These are phyloP conservation scores for Lycia hirtaria DNA, from an alignment of 2,888 invertebrate genomes.

Conservation along the genomic window DNA sequence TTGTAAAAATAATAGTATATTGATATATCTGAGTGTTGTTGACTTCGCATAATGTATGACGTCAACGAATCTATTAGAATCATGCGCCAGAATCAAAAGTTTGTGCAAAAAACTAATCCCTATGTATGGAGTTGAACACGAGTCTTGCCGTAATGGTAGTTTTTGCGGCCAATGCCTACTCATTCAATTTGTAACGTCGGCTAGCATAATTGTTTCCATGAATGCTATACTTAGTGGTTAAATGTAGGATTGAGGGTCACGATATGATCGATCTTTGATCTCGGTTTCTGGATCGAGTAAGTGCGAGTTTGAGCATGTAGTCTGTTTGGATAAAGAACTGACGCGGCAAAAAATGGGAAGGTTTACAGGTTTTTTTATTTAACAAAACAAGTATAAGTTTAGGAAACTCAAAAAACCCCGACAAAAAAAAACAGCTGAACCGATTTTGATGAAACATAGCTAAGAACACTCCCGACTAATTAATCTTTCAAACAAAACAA, in stretches of 20 bases:
- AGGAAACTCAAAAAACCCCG: too few relatives aligned
- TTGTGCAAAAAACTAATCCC: background rate
- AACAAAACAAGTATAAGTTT: too few relatives aligned
- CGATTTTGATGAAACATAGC: too few relatives aligned
- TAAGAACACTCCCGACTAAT: too few relatives aligned
- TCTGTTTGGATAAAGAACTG: too few relatives aligned
- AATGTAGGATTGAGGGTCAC: background rate
- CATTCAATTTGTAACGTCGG: background rate
- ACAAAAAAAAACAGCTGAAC: too few relatives aligned
- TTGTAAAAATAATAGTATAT: background rate
- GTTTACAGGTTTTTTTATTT: too few relatives aligned
- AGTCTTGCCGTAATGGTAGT: background rate
- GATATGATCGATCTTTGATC: background rate
- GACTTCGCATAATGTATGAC: background rate
- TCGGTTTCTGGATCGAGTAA: background rate
- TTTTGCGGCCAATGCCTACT: background rate
- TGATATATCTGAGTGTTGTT: background rate
- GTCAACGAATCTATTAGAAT: slow-evolving; percentile 9
- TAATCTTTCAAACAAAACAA: too few relatives aligned
- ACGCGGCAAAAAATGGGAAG: too few relatives aligned
- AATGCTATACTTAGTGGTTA: background rate
- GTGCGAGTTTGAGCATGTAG: too few relatives aligned
- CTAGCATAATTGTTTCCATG: background rate
- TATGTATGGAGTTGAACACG: background rate
- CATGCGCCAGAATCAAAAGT: background rate